Percentiles rank a stretch among this genome's conserved stretches.
phyloP scores from a whole-genome alignment of 2,113 vertebrate genomes.

The Hemicordylus capensis region DNA sequence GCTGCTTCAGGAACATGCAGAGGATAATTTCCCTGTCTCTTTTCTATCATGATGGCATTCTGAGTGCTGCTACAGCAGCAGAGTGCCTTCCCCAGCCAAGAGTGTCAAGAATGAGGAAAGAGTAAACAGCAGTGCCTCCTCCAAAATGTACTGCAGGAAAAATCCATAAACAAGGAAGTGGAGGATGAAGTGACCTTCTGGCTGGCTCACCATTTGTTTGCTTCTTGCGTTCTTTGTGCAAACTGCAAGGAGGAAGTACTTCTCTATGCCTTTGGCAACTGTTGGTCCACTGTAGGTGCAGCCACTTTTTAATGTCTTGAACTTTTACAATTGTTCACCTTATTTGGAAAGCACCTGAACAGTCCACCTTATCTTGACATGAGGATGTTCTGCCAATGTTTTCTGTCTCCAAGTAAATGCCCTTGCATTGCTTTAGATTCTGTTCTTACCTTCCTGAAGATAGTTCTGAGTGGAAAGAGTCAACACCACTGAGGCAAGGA shows the following conservation, averaged over 20 bases:
- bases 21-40: not conserved
- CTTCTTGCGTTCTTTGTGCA: not conserved
- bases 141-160: slow-evolving; percentile 11
- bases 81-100: not conserved
- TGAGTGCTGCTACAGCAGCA: not conserved
- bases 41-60: slow-evolving; percentile 10
- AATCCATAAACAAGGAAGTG: slow-evolving; percentile 7
- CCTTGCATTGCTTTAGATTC: not conserved
- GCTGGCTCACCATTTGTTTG: not conserved
- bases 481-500: not conserved
- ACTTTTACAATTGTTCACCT: not conserved
- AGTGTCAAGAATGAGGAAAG: not conserved
- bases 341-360: not conserved
- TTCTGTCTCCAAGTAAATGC: not conserved
- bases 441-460: not conserved
- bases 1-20: not conserved
- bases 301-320: not conserved
- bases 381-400: not conserved
- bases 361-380: not conserved
- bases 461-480: not conserved
- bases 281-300: not conserved
- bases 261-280: not conserved
- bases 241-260: not conserved
- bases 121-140: not conserved
- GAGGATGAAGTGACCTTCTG: not conserved